A percentile compares a stretch with the other conserved stretches of the same genome.
These are phyloP conservation scores for human (Homo sapiens) DNA, from an alignment of 2,113 vertebrate species.

Conservation along the genomic window GRCh38 chr2:231392501-231393000, in stretches of 20 bases:
- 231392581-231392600: accelerated
- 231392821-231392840: too few species aligned
- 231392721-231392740: background rate
- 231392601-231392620: background rate
- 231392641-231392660: background rate
- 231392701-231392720: background rate
- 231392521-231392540: background rate
- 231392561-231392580: accelerated
- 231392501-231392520: background rate
- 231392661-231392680: background rate
- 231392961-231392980: background rate
- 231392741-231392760: background rate
- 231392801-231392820: too few species aligned
- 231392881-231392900: background rate
- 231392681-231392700: background rate
- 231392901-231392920: too few species aligned
- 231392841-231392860: background rate
- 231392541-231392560: background rate
- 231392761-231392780: background rate
- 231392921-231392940: background rate
- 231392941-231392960: background rate
- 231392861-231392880: background rate
- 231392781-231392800: background rate
- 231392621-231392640: background rate
- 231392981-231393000: background rate